Conservation (phyloP, 2,797 vertebrate genomes). For the Synanceia verrucosa region DNA sequence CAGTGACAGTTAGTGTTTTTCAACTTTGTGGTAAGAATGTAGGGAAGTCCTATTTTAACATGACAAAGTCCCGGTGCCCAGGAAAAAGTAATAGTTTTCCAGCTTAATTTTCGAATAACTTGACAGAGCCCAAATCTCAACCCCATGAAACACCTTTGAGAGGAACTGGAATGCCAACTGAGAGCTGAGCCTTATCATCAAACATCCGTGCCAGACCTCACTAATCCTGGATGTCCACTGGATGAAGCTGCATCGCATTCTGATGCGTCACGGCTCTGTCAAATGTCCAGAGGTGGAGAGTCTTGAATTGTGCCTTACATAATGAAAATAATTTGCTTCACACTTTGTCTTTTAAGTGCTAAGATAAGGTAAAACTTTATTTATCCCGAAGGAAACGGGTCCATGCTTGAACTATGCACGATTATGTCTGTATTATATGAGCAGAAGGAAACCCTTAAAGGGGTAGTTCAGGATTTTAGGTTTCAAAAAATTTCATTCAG, state of each 20-base stretch:
- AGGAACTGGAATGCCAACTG: background rate
- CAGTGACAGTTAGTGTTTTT: background rate
- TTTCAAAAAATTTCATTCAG: too few relatives aligned
- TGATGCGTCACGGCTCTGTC: background rate
- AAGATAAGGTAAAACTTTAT: too few relatives aligned
- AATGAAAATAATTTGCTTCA: too few relatives aligned
- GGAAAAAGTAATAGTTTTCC: background rate
- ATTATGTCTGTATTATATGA: background rate
- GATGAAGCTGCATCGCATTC: background rate
- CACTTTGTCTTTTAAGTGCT: too few relatives aligned
- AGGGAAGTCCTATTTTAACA: background rate
- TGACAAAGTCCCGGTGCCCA: background rate
- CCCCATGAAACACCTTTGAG: background rate
- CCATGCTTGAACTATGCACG: too few relatives aligned
- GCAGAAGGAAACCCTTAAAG: background rate
- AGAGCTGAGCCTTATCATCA: background rate
- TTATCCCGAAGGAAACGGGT: too few relatives aligned
- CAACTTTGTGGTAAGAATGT: background rate
- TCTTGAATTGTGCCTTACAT: background rate
- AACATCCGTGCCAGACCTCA: slow-evolving; percentile 1
- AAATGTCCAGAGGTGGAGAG: background rate
- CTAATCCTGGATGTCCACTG: background rate
- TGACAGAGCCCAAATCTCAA: background rate
- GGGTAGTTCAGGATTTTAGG: too few relatives aligned
- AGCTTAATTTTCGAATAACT: background rate